Percentiles rank a stretch among this genome's conserved stretches.
Conservation (phyloP, 1,140 invertebrate species). For the Lordiphosa mommai region DNA sequence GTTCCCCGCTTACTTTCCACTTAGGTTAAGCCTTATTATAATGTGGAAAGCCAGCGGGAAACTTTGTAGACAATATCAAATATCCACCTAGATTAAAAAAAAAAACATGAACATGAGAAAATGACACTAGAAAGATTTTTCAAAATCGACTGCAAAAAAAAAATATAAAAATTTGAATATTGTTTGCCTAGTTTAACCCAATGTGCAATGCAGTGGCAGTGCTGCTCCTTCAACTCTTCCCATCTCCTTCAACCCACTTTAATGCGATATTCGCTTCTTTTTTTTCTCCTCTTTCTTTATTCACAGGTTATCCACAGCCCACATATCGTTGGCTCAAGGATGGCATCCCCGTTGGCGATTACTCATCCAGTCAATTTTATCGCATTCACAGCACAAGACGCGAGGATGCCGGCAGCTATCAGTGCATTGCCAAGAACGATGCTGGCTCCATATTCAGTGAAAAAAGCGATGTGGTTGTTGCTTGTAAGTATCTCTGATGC, state of each 20-base stretch:
- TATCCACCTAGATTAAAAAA: too few species aligned
- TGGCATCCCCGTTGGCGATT: conserved; percentile 86
- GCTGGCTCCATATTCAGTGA: conserved; percentile 95
- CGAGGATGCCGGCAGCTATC: conserved; percentile 92
- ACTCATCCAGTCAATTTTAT: conserved; percentile 88
- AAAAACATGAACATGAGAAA: too few species aligned
- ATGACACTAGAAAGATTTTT: too few species aligned
- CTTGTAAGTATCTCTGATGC: conserved; percentile 87
- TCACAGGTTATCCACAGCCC: conserved; percentile 90
- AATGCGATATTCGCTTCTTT: not conserved
- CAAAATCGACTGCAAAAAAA: too few species aligned
- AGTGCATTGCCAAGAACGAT: conserved; percentile 93
- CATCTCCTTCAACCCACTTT: not conserved
- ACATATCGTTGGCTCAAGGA: conserved; percentile 95
- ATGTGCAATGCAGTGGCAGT: too few species aligned
- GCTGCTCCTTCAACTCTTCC: too few species aligned
- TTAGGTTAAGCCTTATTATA: too few species aligned
- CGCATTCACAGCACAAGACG: conserved; percentile 89
- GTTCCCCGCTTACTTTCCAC: too few species aligned
- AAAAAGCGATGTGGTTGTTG: conserved; percentile 91
- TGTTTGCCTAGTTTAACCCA: too few species aligned
- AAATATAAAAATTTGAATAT: too few species aligned
- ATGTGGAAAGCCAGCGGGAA: too few species aligned
- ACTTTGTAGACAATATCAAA: too few species aligned
- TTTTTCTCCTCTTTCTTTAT: not conserved